Percentiles rank a stretch among this genome's conserved stretches.
phyloP scores from a whole-genome alignment of 2,888 invertebrate species.

The Buathra laborator region DNA sequence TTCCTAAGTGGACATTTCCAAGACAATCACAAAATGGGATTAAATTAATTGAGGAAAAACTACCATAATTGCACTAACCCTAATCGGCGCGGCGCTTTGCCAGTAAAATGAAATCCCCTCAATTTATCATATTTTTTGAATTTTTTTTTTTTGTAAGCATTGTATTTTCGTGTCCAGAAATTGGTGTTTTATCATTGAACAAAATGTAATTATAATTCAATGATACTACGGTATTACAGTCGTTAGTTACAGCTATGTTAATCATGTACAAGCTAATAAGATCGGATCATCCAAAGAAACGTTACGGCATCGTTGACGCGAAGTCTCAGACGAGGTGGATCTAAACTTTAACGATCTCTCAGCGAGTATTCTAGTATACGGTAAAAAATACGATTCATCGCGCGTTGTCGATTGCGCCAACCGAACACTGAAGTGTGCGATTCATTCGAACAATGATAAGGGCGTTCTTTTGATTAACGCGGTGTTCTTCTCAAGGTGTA shows the following conservation, averaged over 20 bases:
- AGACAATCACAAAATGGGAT: too few relatives aligned
- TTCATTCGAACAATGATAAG: slow-evolving; percentile 58
- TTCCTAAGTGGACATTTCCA: too few relatives aligned
- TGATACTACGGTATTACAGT: slow-evolving; percentile 74
- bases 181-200: slow-evolving; percentile 46
- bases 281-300: slow-evolving; percentile 59
- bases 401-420: slow-evolving; percentile 55
- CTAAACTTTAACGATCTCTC: slow-evolving; percentile 62
- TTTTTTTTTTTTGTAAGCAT: too few relatives aligned
- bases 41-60: too few relatives aligned
- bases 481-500: neutral
- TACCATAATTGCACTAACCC: too few relatives aligned
- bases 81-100: too few relatives aligned
- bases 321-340: slow-evolving; percentile 73
- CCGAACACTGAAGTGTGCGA: neutral
- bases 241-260: slow-evolving; percentile 70
- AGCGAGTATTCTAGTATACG: slow-evolving; percentile 45
- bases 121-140: too few relatives aligned
- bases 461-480: neutral
- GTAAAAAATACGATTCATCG: slow-evolving; percentile 40
- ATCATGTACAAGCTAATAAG: slow-evolving; percentile 75
- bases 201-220: slow-evolving; percentile 70
- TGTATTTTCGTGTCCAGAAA: too few relatives aligned
- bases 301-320: slow-evolving; percentile 41
- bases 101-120: too few relatives aligned